Evolutionary conservation across 2,113 vertebrate genomes (phyloP), one percentile per base, ranked within the genome.

Genomic region (Notothenia rossii): DNA sequence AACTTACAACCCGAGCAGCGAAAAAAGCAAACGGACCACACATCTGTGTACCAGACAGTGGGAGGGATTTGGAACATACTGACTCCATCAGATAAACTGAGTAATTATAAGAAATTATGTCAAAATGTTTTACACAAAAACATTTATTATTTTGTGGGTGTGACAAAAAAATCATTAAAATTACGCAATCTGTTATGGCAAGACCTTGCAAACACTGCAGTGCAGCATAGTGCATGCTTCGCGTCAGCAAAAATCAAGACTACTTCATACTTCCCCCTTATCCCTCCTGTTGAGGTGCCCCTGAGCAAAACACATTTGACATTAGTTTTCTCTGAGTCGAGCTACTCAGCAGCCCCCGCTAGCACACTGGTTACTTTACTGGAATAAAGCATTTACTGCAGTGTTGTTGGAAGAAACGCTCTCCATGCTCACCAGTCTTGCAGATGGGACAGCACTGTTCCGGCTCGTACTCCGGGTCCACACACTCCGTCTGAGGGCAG

Each of bases 361-460:
- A 20, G 17, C 14, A 59, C 0, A 65, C 17, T n/a, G 54, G 14
- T 49, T 67, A 67, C 36, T 40, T 29, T 4, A 3, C 25, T 49
- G 40, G 67, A 58, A 65, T 11, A 11, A 43, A 66, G 12, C 10
- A 17, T 51, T 70, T 9, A 17, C 17, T 17, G 2, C 62, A 64
- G 55, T 9, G 29, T 14, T 12, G 20, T 25, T 68, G 17, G 62
- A 13, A 40, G 20, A 69, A 40, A 55, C 8, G 20, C 10, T 1
- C 2, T 50, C 15, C 59, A 18, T 59, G 85, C 94, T 94, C 95
- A 99, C 98, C 98, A 0, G 96, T 97, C 93, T 99, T 99, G 95
- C 98, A 99, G 94, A 99, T 97, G 59, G 98, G 98, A 74, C 98
- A 99, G 93, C 98, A 99, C 89, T 98, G 98, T 67, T 99, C 97